Percentiles rank a stretch among this genome's conserved stretches.
phyloP scores from a whole-genome alignment of 2,113 vertebrate species.

The Solea senegalensis region DNA sequence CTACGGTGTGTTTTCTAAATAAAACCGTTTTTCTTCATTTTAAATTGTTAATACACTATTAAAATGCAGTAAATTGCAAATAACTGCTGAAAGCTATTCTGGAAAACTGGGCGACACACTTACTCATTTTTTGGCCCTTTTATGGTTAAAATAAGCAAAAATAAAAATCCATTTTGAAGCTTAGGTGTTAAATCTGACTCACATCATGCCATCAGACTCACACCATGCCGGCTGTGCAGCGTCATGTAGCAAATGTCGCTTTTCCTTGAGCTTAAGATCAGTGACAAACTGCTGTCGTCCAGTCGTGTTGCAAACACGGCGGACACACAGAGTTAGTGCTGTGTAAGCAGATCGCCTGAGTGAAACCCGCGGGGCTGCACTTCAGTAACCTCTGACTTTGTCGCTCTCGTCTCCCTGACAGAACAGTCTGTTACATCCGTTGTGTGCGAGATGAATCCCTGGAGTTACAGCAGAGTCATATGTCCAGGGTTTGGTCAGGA shows the following conservation, averaged over 20 bases:
- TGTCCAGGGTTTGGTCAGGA: conserved; percentile 64
- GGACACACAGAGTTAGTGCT: conserved; percentile 11
- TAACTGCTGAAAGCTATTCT: too few species aligned
- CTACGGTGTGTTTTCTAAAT: too few species aligned
- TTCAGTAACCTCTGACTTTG: conserved; percentile 37
- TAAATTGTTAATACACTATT: too few species aligned
- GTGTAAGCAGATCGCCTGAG: conserved; percentile 37
- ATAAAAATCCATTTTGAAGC: too few species aligned
- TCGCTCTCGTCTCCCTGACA: conserved; percentile 5
- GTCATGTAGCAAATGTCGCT: conserved; percentile 14
- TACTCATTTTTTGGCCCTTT: background rate
- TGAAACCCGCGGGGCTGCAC: background rate
- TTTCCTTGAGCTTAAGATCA: conserved; percentile 15
- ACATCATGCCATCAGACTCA: background rate
- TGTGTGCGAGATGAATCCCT: conserved; percentile 64
- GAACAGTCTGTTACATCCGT: conserved; percentile 59
- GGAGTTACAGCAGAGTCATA: conserved; percentile 55
- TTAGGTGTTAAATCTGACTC: too few species aligned
- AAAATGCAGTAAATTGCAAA: too few species aligned
- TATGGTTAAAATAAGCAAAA: too few species aligned
- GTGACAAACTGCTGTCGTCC: conserved; percentile 18
- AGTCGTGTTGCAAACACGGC: background rate
- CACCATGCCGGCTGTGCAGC: background rate
- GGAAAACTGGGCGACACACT: too few species aligned
- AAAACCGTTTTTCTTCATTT: too few species aligned